phyloP scores from a whole-genome alignment of 23 tunicate genomes.

The Oikopleura dioica region DNA sequence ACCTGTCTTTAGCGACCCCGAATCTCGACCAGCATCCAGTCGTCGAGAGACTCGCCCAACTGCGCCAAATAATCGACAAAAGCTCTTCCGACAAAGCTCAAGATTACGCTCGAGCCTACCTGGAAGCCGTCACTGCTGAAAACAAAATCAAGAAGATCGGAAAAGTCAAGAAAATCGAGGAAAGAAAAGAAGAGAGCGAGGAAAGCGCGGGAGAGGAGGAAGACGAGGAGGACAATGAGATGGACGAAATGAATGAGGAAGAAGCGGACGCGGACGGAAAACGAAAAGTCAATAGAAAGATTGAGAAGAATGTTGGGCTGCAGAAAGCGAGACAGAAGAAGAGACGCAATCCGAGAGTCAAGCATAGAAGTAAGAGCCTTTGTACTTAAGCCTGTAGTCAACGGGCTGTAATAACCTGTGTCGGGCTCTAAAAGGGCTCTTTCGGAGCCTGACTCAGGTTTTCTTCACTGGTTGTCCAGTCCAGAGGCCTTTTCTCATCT shows the following conservation, averaged over 20 bases:
- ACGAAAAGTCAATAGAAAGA: slow-evolving; percentile 15
- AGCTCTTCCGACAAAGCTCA: background rate
- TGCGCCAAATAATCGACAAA: background rate
- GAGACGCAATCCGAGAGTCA: slow-evolving; percentile 63
- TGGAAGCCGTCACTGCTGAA: background rate
- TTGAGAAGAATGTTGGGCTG: slow-evolving; percentile 47
- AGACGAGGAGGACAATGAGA: background rate
- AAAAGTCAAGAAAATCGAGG: background rate
- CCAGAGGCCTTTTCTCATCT: too few species aligned
- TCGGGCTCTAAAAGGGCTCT: too few species aligned
- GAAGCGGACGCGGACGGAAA: background rate
- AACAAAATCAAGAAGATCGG: background rate
- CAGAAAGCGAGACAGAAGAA: slow-evolving; percentile 28
- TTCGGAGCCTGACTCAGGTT: too few species aligned
- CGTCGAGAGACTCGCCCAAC: background rate
- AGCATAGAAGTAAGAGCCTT: slow-evolving; percentile 35
- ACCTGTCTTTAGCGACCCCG: background rate
- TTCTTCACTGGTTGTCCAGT: too few species aligned
- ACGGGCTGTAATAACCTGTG: too few species aligned
- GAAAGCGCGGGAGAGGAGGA: background rate
- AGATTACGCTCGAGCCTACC: background rate
- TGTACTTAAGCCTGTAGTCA: too few species aligned
- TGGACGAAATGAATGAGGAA: background rate
- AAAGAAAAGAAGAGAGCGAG: background rate
- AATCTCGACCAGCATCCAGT: background rate